Evolutionary conservation across 2,797 vertebrate species (phyloP), one percentile per base, ranked within the genome.

Genomic region (Sebastiscus tertius): DNA sequence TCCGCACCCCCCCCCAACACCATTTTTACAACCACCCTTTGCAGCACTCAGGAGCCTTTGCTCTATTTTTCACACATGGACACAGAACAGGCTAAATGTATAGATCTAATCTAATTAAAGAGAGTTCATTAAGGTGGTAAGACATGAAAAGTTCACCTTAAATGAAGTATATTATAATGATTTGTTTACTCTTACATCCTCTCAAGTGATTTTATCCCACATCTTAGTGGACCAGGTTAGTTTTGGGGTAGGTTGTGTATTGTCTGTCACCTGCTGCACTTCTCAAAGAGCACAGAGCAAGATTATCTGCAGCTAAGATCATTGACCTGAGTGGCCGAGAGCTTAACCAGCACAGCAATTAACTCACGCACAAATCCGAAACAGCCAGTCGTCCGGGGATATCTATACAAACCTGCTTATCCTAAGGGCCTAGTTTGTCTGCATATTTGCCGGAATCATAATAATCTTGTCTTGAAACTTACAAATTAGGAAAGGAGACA

Each of bases 281-380:
- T 88, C 82, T 77, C 80, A 87, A 72, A 90, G 77, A 73, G 75
- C 65, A 63, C 75, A 63, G 76, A 72, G 62, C 63, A 77, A 85
- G 86, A 93, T 92, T 89, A 91, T 91, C 83, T 83, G 58, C 7
- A 52, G 74, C 46, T 77, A 39, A 87, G 86, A 82, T 89, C 85
- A 80, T 5, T 90, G 88, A 92, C 85, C 89, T 72, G 3, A 68
- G 63, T 42, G 66, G 54, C 85, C 22, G 5, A 66, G 73, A 74
- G 67, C 73, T 92, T 88, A 88, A 88, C 82, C 88, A 78, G 55
- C 65, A 73, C 72, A 87, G 88, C 63, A 92, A 92, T 92, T 91
- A 92, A 92, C 88, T 90, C 72, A 6, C n/a, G 5, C 26, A 69
- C 81, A 91, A 87, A 89, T 89, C 90, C 68, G 6, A 83, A 79